A percentile compares a stretch with the other conserved stretches of the same genome.
phyloP scores from a whole-genome alignment of 1,140 invertebrate species.

The Cydia fagiglandana region DNA sequence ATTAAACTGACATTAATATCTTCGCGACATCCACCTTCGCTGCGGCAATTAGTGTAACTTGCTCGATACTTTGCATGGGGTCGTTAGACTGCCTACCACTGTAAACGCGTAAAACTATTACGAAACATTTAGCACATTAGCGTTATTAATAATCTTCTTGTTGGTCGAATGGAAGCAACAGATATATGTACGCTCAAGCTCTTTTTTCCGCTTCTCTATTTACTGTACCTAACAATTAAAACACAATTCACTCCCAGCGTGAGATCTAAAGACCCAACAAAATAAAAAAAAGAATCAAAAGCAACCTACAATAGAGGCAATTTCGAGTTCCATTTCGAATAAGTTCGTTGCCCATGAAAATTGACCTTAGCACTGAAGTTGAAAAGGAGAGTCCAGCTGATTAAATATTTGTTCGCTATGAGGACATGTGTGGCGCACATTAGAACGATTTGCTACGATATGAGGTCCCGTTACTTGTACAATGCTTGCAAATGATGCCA shows the following conservation, averaged over 20 bases:
- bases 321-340: background rate
- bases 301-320: slow-evolving; percentile 7
- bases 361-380: slow-evolving; percentile 28
- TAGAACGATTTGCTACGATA: slow-evolving; percentile 44
- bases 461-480: slow-evolving; percentile 43
- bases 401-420: slow-evolving; percentile 42
- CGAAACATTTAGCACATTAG: background rate
- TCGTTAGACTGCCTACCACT: too few relatives aligned
- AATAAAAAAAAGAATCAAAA: background rate
- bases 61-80: too few relatives aligned
- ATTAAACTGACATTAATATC: too few relatives aligned
- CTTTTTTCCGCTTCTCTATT: background rate
- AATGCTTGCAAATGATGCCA: slow-evolving; percentile 36
- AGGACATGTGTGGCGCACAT: slow-evolving; percentile 36
- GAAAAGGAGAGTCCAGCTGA: slow-evolving; percentile 38
- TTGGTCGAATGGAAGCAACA: background rate
- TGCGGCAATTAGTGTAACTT: too few relatives aligned
- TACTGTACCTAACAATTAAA: slow-evolving; percentile 7
- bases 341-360: slow-evolving; percentile 24
- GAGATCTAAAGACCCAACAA: background rate
- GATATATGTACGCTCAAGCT: background rate
- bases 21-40: too few relatives aligned
- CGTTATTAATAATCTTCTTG: background rate
- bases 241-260: background rate
- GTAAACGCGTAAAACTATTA: background rate